A percentile compares a stretch with the other conserved stretches of the same genome.
Conservation (phyloP, 2,797 vertebrate species). For the Carapus acus region DNA sequence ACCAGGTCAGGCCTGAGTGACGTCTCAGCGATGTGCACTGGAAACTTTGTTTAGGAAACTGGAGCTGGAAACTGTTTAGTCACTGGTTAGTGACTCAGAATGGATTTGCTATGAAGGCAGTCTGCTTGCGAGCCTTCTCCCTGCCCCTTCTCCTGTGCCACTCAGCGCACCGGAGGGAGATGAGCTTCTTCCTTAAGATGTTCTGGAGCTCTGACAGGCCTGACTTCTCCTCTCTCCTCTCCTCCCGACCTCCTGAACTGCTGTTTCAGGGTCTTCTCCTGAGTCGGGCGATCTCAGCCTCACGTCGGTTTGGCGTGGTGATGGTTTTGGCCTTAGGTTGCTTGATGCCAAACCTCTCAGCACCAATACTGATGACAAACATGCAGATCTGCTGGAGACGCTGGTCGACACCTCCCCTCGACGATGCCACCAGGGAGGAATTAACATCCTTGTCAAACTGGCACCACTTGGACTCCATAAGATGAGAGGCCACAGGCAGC, state of each 20-base stretch:
- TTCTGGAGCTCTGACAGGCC: not conserved
- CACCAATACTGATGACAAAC: slow-evolving; percentile 3
- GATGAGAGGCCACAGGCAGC: too few species aligned
- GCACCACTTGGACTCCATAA: too few species aligned
- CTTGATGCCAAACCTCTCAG: slow-evolving; percentile 4
- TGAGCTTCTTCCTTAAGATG: not conserved
- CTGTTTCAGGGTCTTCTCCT: not conserved
- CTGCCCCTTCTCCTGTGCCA: not conserved
- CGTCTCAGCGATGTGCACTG: too few species aligned
- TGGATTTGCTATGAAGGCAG: slow-evolving; percentile 6
- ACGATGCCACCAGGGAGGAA: not conserved
- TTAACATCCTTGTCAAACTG: too few species aligned
- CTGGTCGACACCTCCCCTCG: not conserved
- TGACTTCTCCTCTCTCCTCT: not conserved
- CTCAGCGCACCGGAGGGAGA: not conserved
- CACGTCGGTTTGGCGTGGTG: not conserved
- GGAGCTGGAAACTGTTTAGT: too few species aligned
- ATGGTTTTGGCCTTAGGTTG: not conserved
- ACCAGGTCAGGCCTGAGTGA: too few species aligned
- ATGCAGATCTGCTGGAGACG: not conserved
- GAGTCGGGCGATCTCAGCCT: not conserved
- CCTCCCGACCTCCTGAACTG: not conserved
- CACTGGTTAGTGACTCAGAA: slow-evolving; percentile 9
- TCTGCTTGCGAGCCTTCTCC: not conserved
- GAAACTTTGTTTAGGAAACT: too few species aligned